These are phyloP conservation scores for Criorhina ranunculi DNA, from an alignment of 2,888 invertebrate genomes.

Conservation along the genomic window DNA sequence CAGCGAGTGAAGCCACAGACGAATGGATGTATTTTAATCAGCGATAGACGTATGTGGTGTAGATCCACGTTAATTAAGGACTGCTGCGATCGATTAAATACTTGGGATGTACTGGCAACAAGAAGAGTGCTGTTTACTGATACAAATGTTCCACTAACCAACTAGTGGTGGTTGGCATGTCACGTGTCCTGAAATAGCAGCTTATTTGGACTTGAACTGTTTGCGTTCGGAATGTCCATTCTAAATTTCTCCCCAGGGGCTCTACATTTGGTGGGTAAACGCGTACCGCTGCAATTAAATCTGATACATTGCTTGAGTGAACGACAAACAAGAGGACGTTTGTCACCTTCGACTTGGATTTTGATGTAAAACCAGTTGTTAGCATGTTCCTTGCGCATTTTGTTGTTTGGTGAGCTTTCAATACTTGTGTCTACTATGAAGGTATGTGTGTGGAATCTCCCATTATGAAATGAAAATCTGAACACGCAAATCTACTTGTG, in stretches of 20 bases:
- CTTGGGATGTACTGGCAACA: constrained; percentile 44
- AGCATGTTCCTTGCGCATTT: constrained; percentile 10
- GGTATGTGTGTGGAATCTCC: constrained; percentile 37
- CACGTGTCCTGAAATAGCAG: constrained; percentile 53
- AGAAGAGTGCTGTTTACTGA: constrained; percentile 26
- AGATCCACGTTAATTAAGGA: constrained; percentile 47
- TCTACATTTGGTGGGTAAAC: constrained; percentile 49
- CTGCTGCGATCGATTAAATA: constrained; percentile 41
- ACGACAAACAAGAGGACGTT: constrained; percentile 71
- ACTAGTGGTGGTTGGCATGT: constrained; percentile 4
- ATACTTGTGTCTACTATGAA: constrained; percentile 1
- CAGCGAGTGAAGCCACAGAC: not conserved
- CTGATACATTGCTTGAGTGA: constrained; percentile 63
- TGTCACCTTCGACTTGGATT: constrained; percentile 58
- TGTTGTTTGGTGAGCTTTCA: constrained; percentile 27
- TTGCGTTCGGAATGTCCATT: constrained; percentile 47
- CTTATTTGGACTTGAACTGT: constrained; percentile 54
- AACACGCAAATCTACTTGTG: constrained; percentile 75
- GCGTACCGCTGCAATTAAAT: constrained; percentile 59
- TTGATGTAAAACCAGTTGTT: constrained; percentile 41
- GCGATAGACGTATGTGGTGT: constrained; percentile 15
- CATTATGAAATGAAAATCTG: constrained; percentile 77
- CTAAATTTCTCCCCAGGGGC: constrained; percentile 62
- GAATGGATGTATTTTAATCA: constrained; percentile 6
- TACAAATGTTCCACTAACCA: constrained; percentile 43